Evolutionary conservation across 2,888 invertebrate genomes (phyloP), one percentile per base, ranked within the genome.

Genomic region (Resseliella maxima): DNA sequence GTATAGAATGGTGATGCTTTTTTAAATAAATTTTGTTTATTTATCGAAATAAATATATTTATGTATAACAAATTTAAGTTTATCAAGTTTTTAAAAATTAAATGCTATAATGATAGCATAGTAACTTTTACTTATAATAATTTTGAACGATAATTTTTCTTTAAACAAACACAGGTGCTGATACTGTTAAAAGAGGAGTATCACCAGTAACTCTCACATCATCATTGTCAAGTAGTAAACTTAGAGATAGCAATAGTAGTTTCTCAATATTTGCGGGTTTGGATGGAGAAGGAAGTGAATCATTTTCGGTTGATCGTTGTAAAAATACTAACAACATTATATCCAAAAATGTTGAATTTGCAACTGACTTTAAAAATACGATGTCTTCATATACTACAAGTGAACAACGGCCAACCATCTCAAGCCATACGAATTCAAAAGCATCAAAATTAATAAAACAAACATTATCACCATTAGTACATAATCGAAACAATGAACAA

Each of bases 141-240:
- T n/a, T n/a, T n/a, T n/a, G n/a, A n/a, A n/a, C n/a, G n/a, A n/a
- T n/a, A n/a, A n/a, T 38, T 45, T 35, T 15, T 18, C 45, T 31
- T 31, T 50, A 64, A 10, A 27, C 64, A 15, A 27, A 64, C 18
- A 72, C 45, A 91, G 91, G 91, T 89, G 91, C 91, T 89, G 91
- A 91, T 89, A 91, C 91, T 87, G 91, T 91, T 87, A 91, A 91
- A 88, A 90, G 91, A 86, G 91, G 91, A 88, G 90, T 90, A 86
- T 91, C 91, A 87, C 91, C 91, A 86, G 89, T 89, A 85, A 86
- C 87, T 27, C 88, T 88, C 83, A 87, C 87, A 41, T 86, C 87
- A 35, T 91, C 91, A 85, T 89, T 90, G 24, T 90, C 91, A 88
- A 90, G 90, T 87, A 89, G 89, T 86, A 90, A 89, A 88, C 89